These are phyloP conservation scores for Nesogale talazaci DNA, from an alignment of 2,113 vertebrate species.

Conservation along the genomic window DNA sequence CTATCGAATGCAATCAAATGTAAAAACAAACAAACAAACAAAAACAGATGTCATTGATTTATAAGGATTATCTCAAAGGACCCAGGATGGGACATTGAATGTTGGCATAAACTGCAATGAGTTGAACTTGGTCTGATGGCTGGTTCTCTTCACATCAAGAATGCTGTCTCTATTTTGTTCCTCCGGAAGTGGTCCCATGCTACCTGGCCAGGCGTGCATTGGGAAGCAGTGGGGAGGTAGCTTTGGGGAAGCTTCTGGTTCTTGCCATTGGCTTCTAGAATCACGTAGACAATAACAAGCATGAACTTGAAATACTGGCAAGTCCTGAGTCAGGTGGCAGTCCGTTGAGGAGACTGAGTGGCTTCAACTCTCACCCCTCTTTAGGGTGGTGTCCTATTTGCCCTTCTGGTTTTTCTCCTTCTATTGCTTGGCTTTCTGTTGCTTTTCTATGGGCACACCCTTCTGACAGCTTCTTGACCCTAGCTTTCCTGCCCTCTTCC, in stretches of 20 bases:
- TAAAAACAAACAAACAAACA: too few relatives aligned
- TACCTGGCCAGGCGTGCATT: constrained; percentile 22
- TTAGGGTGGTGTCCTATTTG: constrained; percentile 82
- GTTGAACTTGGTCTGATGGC: constrained; percentile 41
- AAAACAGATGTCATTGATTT: constrained; percentile 45
- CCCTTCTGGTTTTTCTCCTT: constrained; percentile 71
- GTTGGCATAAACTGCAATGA: constrained; percentile 61
- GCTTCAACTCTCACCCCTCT: constrained; percentile 73
- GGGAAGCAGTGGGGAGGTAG: constrained; percentile 66
- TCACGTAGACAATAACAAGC: constrained; percentile 86
- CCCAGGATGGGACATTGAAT: not conserved
- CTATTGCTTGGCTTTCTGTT: not conserved
- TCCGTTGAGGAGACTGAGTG: constrained; percentile 71
- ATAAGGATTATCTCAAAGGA: not conserved
- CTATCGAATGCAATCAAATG: constrained; percentile 38
- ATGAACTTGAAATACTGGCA: constrained; percentile 84
- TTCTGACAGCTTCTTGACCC: constrained; percentile 64
- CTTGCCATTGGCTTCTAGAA: constrained; percentile 84
- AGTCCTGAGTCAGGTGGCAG: constrained; percentile 85
- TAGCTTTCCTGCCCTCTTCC: constrained; percentile 86
- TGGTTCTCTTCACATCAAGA: constrained; percentile 61
- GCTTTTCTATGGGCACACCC: constrained; percentile 56
- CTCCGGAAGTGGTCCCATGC: constrained; percentile 78
- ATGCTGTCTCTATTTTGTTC: constrained; percentile 67
- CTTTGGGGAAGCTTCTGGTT: constrained; percentile 75